Evolutionary conservation across 1,140 invertebrate species (phyloP).

Genomic region (Brachionus angularis): DNA sequence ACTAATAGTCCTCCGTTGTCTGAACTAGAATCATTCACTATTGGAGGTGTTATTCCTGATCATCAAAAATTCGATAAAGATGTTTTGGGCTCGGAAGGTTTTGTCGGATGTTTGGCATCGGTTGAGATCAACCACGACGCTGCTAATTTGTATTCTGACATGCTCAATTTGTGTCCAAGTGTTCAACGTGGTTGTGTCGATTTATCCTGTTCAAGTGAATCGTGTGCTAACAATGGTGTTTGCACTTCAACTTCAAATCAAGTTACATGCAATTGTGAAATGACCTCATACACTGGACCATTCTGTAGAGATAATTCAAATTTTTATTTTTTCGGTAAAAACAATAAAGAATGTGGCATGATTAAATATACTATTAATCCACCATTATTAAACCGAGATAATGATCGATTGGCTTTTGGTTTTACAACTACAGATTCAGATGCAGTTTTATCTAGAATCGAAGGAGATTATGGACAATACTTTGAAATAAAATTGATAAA

Average conservation of each 20-base stretch:
- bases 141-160: conserved; percentile 11
- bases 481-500: not conserved
- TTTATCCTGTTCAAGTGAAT: not conserved
- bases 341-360: conserved; percentile 7
- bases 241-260: not conserved
- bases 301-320: conserved; percentile 16
- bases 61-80: conserved; percentile 24
- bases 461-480: conserved; percentile 10
- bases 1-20: conserved; percentile 4
- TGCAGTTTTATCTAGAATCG: conserved; percentile 1
- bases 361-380: conserved; percentile 4
- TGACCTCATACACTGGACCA: conserved; percentile 37
- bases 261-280: conserved; percentile 33
- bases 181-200: conserved; percentile 39
- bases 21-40: conserved; percentile 19
- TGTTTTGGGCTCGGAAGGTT: conserved; percentile 7
- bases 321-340: conserved; percentile 38
- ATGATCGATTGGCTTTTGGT: conserved; percentile 27
- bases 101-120: conserved; percentile 30
- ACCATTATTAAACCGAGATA: not conserved
- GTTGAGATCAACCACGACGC: conserved; percentile 20
- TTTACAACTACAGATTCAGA: conserved; percentile 21
- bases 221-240: conserved; percentile 19
- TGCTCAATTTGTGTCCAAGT: conserved; percentile 29
- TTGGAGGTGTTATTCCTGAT: conserved; percentile 15